Base-by-base conservation (phyloP, 2,113 vertebrate species). In the Zingel zingel region DNA sequence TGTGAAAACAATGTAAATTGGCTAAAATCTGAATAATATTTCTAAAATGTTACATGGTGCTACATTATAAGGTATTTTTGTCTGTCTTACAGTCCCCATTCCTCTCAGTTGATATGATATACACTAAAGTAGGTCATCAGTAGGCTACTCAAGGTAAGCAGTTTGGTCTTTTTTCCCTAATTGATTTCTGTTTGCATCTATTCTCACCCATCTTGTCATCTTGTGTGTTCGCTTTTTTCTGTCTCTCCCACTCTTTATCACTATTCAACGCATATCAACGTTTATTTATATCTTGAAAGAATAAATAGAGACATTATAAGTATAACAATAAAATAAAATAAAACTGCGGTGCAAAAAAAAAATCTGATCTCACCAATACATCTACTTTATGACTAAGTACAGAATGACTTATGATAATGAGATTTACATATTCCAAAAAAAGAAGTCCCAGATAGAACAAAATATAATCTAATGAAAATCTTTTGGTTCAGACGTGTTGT, bases 41-140 rank as follows among this genome's bases (percentile, higher is more conserved):
- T 56, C 1, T 1, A 61, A 43, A 8, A 73, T 54, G 25, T 12
- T 15, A 45, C 30, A 48, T 13, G 11, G 12, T 5, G 1, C 14
- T 39, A 10, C 14, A 23, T 8, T 25, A 1, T 25, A 69, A 14
- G 36, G 33, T 33, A 59, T 3, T 50, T 51, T 18, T 3, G 45
- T 23, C 23, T 14, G 23, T 51, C 16, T 30, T 74, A 12, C 43
- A 61, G 33, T 7, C 57, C 61, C 9, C 21, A 16, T 64, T 64
- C 62, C 39, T 23, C 62, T n/a, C 21, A 16, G 21, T 48, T 66
- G 63, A 47, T 23, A 45, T 54, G 21, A 19, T 14, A 58, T 14
- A 6, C 2, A 66, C 57, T 63, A 23, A 80, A 86, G 72, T 48
- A 51, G 72, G 85, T 80, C 79, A 48, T 36, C 43, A n/a, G 14